These are phyloP conservation scores for Adelognathus sp. DNA, from an alignment of 2,888 invertebrate species.

Conservation along the genomic window DNA sequence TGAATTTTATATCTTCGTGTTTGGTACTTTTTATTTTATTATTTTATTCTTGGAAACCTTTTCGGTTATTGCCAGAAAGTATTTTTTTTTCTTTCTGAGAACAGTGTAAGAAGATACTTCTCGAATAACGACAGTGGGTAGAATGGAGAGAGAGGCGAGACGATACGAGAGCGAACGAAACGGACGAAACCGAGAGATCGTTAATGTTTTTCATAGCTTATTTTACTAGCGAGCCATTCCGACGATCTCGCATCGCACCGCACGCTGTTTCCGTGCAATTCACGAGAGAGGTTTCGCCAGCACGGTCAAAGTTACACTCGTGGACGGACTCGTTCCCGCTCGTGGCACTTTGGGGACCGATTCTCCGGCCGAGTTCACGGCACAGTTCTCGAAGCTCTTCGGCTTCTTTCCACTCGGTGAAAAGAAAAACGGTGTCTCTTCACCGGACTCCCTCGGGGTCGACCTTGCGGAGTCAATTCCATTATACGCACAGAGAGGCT, in stretches of 20 bases:
- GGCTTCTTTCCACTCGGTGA: no score
- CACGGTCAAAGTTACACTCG: conserved; percentile 25
- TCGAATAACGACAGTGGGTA: background rate
- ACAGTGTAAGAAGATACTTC: conserved; percentile 26
- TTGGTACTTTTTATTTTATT: background rate
- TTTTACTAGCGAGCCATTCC: conserved; percentile 35
- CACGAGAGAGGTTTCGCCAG: conserved; percentile 45
- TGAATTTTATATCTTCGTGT: conserved; percentile 9
- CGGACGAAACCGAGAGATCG: background rate
- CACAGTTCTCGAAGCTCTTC: conserved; percentile 25
- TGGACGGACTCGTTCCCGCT: background rate
- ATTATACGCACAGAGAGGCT: conserved; percentile 62
- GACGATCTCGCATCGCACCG: background rate
- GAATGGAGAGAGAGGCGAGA: background rate
- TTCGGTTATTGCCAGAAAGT: background rate
- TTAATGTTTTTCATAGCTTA: conserved; percentile 44
- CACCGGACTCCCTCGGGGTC: conserved; percentile 39
- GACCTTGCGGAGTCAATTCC: conserved; percentile 64
- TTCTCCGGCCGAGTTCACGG: conserved; percentile 8
- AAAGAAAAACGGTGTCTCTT: conserved; percentile 30
- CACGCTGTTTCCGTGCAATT: conserved; percentile 38
- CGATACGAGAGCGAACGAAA: conserved; percentile 18
- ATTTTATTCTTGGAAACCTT: background rate
- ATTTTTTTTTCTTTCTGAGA: background rate
- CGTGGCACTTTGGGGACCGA: conserved; percentile 47